Evolutionary conservation across 2,797 vertebrate genomes (phyloP).

Genomic region (Otolemur crassicaudatus): DNA sequence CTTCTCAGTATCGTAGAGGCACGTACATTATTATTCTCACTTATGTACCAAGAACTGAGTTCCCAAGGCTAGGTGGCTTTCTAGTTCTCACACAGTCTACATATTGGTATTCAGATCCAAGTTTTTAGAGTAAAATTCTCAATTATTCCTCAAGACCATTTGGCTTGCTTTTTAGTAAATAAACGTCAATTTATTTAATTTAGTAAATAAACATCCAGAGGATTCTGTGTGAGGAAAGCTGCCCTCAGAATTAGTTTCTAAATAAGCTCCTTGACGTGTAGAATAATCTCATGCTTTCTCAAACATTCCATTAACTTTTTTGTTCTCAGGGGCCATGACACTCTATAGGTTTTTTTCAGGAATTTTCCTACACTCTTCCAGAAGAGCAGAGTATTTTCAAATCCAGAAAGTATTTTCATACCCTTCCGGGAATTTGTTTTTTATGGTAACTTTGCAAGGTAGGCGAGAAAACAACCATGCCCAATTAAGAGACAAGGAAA

Average conservation of each 20-base stretch:
- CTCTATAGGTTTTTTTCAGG: neutral
- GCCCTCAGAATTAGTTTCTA: neutral
- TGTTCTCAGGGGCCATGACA: neutral
- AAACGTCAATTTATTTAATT: neutral
- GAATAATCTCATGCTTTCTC: neutral
- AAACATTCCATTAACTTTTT: neutral
- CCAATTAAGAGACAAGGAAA: neutral
- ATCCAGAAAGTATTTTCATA: neutral
- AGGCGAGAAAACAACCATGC: neutral
- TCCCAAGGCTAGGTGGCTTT: neutral
- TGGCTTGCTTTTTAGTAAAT: neutral
- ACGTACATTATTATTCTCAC: neutral
- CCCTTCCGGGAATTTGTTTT: neutral
- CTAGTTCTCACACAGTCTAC: neutral
- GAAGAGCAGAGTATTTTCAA: neutral
- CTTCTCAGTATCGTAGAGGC: neutral
- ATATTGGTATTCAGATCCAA: neutral
- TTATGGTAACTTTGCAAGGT: neutral
- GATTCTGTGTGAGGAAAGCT: neutral
- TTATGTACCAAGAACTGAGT: neutral
- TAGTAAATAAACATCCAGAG: neutral
- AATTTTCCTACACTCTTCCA: neutral
- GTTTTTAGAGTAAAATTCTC: neutral
- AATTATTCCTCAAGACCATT: neutral
- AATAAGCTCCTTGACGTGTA: neutral